Base-by-base conservation (phyloP, 2,888 invertebrate species). In the Platynereis dumerilii region DNA sequence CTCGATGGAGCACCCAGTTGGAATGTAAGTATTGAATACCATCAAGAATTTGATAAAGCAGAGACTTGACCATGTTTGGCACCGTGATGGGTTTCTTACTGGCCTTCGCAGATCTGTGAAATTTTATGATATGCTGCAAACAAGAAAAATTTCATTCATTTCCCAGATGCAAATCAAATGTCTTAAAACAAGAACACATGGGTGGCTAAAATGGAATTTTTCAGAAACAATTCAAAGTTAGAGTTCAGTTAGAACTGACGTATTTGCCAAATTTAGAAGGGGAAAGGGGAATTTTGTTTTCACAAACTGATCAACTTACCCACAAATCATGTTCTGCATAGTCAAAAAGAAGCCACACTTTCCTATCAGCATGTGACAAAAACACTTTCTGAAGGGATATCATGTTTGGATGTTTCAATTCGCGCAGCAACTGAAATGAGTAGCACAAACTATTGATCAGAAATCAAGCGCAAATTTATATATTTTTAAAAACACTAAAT, bases 251-350 rank as follows among this genome's bases (percentile, higher is more conserved):
- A n/a, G n/a, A n/a, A n/a, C n/a, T n/a, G n/a, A n/a, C n/a, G n/a
- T n/a, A n/a, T n/a, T n/a, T n/a, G n/a, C n/a, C n/a, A n/a, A n/a
- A n/a, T n/a, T n/a, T n/a, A n/a, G n/a, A n/a, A n/a, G n/a, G n/a
- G n/a, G n/a, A n/a, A n/a, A n/a, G n/a, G n/a, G n/a, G n/a, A n/a
- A n/a, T n/a, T n/a, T n/a, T n/a, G n/a, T n/a, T n/a, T n/a, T n/a
- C n/a, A n/a, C n/a, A n/a, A n/a, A n/a, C n/a, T n/a, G n/a, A n/a
- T n/a, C n/a, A n/a, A n/a, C 81, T 78, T 83, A 89, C 89, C 99
- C 98, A 99, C 64, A 99, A 86, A 86, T 99, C 99, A 87, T 99
- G 98, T 86, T 99, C 98, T 0, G 98, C 97, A 87, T 95, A 99
- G 83, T 99, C 98, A 86, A 98, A 96, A 12, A 99, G 86, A 44